Evolutionary conservation across 2,113 vertebrate genomes (phyloP).

Genomic region (Miniopterus natalensis): DNA sequence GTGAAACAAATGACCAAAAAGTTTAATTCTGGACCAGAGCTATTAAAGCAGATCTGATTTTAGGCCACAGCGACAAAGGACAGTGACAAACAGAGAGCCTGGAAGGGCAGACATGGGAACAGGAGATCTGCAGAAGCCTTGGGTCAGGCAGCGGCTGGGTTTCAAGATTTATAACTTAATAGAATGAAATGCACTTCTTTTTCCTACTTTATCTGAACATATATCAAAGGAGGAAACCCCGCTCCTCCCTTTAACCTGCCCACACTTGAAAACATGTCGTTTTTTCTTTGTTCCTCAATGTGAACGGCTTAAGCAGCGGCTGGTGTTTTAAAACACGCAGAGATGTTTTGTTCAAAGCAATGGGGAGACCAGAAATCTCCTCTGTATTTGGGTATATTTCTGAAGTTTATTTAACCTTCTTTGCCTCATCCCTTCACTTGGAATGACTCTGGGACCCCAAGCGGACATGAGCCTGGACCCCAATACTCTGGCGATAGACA

Average conservation of each 20-base stretch:
- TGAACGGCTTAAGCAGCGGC: constrained; percentile 34
- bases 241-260: not conserved
- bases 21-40: not conserved
- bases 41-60: constrained; percentile 57
- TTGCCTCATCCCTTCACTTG: not conserved
- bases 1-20: constrained; percentile 77
- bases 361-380: not conserved
- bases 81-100: constrained; percentile 66
- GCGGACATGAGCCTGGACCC: not conserved
- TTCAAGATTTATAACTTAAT: constrained; percentile 74
- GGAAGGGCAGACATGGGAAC: constrained; percentile 68
- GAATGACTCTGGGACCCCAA: not conserved
- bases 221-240: constrained; percentile 69
- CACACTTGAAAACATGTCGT: not conserved
- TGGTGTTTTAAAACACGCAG: constrained; percentile 28
- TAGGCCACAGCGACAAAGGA: constrained; percentile 66
- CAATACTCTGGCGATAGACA: not conserved
- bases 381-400: constrained; percentile 17
- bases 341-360: constrained; percentile 63
- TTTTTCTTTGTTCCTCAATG: not conserved
- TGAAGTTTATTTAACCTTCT: not conserved
- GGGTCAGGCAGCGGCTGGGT: constrained; percentile 71
- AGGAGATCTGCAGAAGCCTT: constrained; percentile 59
- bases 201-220: constrained; percentile 78
- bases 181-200: constrained; percentile 79